These are phyloP conservation scores for Patagioenas fasciata DNA, from an alignment of 2,113 vertebrate genomes.

Conservation along the genomic window DNA sequence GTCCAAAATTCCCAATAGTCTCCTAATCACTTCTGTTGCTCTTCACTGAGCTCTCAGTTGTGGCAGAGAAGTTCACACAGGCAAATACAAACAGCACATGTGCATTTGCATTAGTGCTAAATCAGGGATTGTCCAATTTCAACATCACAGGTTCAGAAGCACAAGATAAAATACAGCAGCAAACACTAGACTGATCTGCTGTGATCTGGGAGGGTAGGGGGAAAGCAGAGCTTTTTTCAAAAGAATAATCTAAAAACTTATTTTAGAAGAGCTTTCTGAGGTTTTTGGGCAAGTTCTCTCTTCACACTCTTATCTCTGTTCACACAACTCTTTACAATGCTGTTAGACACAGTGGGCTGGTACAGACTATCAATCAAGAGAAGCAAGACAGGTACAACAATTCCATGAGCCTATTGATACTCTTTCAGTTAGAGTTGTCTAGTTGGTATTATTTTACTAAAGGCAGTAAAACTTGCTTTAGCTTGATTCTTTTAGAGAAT, in stretches of 20 bases:
- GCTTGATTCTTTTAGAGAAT: neutral
- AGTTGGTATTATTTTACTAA: neutral
- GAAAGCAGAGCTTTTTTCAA: neutral
- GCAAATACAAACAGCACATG: neutral
- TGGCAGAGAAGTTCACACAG: neutral
- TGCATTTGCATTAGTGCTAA: neutral
- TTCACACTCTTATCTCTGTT: neutral
- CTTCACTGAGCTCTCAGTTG: neutral
- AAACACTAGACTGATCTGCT: neutral
- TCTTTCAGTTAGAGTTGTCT: neutral
- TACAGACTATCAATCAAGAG: neutral
- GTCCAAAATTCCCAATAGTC: neutral
- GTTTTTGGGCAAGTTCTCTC: neutral
- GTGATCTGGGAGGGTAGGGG: fast-evolving
- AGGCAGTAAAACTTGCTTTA: neutral
- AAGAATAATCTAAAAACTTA: neutral
- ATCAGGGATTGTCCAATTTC: neutral
- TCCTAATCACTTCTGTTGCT: neutral
- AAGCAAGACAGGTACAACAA: neutral
- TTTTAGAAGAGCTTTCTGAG: neutral
- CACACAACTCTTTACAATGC: neutral
- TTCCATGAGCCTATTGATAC: neutral
- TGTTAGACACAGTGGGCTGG: neutral
- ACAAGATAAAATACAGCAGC: neutral
- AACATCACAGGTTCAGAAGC: neutral